Evolutionary conservation across 2,797 vertebrate species (phyloP), one percentile per base, ranked within the genome.

Genomic region (Megalops cyprinoides): DNA sequence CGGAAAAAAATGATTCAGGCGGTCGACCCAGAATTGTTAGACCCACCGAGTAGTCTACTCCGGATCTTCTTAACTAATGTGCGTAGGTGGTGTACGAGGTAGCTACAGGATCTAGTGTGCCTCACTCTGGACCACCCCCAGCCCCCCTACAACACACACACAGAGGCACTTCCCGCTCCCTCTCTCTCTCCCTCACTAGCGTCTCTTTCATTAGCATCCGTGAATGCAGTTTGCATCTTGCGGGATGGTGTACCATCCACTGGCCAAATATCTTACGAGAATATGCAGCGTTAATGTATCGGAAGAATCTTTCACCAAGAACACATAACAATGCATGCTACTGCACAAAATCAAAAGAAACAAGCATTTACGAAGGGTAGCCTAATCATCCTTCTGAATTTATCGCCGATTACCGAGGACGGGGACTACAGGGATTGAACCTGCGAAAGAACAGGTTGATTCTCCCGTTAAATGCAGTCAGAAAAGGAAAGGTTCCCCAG

Each of bases 101-200:
- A 53, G 60, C 60, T 87, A 89, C 87, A 91, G 87, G 91, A 89
- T 89, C 90, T 48, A 91, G 49, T 48, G 60, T 74, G 60, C 60
- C 60, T 65, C 60, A 65, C 90, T 91, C 91, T 93, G 92, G 92
- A 94, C 93, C 92, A 91, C 86, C 90, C 85, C 90, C 65, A 85
- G 81, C 83, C 89, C 89, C 87, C 75, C 79, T 62, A 39, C 74
- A 49, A 34, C 79, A 37, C 28, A 18, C 46, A 4, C 10, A 6
- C 1, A 15, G 4, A 10, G 42, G 18, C 31, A 10, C 8, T 25
- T n/a, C 2, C 34, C 55, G 31, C 76, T 74, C 69, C 18, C 82
- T 53, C 14, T 4, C 42, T 60, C 25, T 49, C 14, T 37, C 7
- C 46, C 18, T 58, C 18, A 15, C 25, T 53, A 12, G 4, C 51